Evolutionary conservation across 2,113 vertebrate genomes (phyloP).

Genomic region (Gopherus evgoodei): DNA sequence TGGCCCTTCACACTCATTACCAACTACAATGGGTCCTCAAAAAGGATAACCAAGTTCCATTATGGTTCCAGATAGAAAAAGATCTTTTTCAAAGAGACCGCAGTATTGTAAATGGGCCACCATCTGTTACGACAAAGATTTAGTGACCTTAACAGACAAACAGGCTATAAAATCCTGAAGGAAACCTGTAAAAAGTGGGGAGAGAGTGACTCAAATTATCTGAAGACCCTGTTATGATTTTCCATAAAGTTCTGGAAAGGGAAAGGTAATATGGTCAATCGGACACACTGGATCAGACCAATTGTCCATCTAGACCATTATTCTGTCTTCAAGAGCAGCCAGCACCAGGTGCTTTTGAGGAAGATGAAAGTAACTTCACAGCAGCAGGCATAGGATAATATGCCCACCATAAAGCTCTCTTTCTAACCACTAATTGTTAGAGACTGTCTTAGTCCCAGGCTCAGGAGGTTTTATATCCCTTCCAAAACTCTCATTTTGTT

Average conservation of each 20-base stretch:
- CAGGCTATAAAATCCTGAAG: neutral
- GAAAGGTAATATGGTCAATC: neutral
- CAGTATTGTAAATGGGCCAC: neutral
- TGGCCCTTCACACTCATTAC: neutral
- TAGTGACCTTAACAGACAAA: neutral
- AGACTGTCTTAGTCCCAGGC: neutral
- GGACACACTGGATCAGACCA: neutral
- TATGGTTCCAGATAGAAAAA: neutral
- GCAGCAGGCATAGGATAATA: neutral
- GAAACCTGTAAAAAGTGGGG: neutral
- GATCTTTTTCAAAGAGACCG: neutral
- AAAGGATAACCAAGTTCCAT: neutral
- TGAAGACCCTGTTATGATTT: neutral
- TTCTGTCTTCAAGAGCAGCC: neutral
- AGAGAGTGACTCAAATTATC: neutral
- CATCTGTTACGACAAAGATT: neutral
- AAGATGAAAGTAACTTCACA: neutral
- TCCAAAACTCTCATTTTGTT: neutral
- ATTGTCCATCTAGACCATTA: neutral
- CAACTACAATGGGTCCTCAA: neutral
- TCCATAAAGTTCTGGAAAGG: neutral
- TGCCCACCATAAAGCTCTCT: neutral
- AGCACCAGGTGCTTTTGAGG: neutral
- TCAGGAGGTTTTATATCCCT: neutral
- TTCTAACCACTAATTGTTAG: neutral